These are phyloP conservation scores for Mermis nigrescens DNA, from an alignment of 2,888 invertebrate species.

Conservation along the genomic window DNA sequence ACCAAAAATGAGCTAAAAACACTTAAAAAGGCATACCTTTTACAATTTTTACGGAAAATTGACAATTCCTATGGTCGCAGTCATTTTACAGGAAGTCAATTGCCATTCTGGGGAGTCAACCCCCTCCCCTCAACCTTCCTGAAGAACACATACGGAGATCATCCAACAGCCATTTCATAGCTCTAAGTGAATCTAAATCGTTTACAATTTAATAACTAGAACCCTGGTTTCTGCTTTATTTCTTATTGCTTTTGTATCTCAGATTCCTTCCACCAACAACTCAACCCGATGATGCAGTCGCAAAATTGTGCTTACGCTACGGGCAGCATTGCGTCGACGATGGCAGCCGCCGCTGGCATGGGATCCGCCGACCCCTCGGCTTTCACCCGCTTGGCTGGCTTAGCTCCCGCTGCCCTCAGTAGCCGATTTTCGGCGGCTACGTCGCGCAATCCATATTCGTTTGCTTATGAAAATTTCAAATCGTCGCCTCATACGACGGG, in stretches of 20 bases:
- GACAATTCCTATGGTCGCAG: too few species aligned
- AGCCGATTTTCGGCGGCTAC: background rate
- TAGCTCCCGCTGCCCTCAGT: background rate
- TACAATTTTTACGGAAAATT: too few species aligned
- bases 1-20: too few species aligned
- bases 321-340: background rate
- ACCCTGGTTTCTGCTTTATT: too few species aligned
- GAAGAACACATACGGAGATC: too few species aligned
- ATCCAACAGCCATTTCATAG: too few species aligned
- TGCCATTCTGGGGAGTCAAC: too few species aligned
- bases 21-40: too few species aligned
- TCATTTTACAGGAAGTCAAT: too few species aligned
- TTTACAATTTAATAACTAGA: too few species aligned
- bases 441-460: slow-evolving; percentile 1
- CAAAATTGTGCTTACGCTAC: slow-evolving; percentile 5
- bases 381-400: slow-evolving; percentile 1
- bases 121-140: too few species aligned
- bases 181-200: too few species aligned
- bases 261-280: slow-evolving; percentile 2
- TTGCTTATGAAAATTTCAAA: slow-evolving; percentile 8
- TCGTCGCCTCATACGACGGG: background rate
- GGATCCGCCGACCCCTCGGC: slow-evolving; percentile 1
- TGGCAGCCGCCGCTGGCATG: background rate
- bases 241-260: background rate
- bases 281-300: slow-evolving; percentile 5